Base-by-base conservation (phyloP, 2,797 vertebrate genomes). In the Pyrocephalus nanus region DNA sequence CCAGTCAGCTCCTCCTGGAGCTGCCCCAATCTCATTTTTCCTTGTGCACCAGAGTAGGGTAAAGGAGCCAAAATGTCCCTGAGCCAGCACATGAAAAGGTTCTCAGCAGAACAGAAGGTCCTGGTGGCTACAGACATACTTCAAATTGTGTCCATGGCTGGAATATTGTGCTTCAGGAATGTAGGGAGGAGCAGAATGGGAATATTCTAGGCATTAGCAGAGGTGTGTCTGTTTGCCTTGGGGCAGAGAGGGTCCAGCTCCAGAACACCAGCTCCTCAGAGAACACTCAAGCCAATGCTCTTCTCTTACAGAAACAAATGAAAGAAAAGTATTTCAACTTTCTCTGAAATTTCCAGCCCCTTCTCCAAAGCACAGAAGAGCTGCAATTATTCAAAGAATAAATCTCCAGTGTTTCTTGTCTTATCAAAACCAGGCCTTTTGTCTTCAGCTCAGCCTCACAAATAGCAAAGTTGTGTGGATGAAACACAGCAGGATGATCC, bases 371-470 rank as follows among this genome's bases (percentile, higher is more conserved):
- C 36, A n/a, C 70, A 67, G 66, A 67, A 91, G 25, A 21, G 13
- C 16, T 89, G 78, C 43, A 92, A 87, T 91, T 78, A 71, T 67
- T 89, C 61, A 67, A 62, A 95, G 83, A 83, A 50, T 76, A 75
- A 88, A 43, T 51, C 45, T 92, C 30, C 45, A 55, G 66, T 60
- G 70, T 70, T 91, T 55, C 77, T 89, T 66, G n/a, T 71, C 72
- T 95, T 62, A 84, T 81, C 48, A 89, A 77, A 94, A 89, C 15
- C 61, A 92, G 40, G 36, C 27, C 36, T 89, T 86, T 91, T 88
- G 38, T 85, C 61, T 94, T 65, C 93, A 89, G 40, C 45, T 77
- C 32, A 4, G 18, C 40, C 72, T 83, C 69, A 80, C 77, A 77
- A 94, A 94, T 30, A 81, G 87, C 61, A 57, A 48, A 32, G 18